Evolutionary conservation across 2,113 vertebrate genomes (phyloP).

Genomic region (Strigops habroptila): DNA sequence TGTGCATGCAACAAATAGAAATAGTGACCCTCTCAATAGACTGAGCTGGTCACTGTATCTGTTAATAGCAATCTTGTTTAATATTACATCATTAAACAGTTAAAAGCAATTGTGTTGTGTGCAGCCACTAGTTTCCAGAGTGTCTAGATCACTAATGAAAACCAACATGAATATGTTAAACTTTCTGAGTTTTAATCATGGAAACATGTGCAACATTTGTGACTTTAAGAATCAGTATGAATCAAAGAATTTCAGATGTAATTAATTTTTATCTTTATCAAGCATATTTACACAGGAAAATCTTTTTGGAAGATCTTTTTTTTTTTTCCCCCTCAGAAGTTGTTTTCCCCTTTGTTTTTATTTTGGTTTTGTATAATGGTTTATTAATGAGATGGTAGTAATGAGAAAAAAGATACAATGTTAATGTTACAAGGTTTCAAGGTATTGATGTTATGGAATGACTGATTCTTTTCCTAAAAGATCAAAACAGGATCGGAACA

Average conservation of each 20-base stretch:
- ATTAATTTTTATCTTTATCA: neutral
- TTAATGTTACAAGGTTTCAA: neutral
- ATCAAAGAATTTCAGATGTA: neutral
- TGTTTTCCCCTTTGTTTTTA: neutral
- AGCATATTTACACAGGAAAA: neutral
- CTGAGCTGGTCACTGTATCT: neutral
- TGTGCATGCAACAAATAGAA: neutral
- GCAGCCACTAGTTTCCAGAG: neutral
- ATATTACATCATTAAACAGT: neutral
- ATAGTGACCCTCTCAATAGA: neutral
- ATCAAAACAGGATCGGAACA: neutral
- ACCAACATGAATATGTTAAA: neutral
- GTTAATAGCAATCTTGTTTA: neutral
- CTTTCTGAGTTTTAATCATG: neutral
- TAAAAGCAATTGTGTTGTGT: neutral
- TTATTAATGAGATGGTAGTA: neutral
- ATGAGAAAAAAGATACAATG: neutral
- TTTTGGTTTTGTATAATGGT: neutral
- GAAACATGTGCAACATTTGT: neutral
- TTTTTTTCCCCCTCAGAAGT: neutral
- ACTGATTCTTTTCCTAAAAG: neutral
- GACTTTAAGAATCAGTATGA: neutral
- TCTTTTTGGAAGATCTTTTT: neutral
- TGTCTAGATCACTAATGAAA: neutral
- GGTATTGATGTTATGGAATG: neutral